Conservation (phyloP, 2,797 vertebrate species). For the Hephaestus fuliginosus region DNA sequence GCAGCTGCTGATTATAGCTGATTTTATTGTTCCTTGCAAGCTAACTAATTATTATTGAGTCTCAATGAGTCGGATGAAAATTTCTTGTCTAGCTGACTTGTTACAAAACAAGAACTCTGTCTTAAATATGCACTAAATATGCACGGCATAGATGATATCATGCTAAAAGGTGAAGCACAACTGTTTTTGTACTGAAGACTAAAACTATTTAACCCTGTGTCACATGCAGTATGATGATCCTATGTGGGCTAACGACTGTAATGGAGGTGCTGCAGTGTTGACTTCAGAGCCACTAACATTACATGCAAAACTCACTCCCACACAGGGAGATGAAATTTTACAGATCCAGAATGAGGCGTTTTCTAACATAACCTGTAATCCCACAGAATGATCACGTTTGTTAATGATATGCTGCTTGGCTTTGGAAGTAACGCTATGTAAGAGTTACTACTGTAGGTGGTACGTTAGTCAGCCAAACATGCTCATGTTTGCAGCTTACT, state of each 20-base stretch:
- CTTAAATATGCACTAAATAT: not conserved
- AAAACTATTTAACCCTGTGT: not conserved
- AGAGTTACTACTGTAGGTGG: not conserved
- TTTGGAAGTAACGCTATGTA: not conserved
- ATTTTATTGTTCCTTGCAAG: not conserved
- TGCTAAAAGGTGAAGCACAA: not conserved
- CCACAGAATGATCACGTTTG: not conserved
- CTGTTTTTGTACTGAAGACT: not conserved
- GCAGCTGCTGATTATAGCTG: rapidly evolving
- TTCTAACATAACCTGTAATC: not conserved
- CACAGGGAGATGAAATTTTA: not conserved
- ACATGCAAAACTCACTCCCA: not conserved
- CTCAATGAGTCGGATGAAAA: not conserved
- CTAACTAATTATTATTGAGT: not conserved
- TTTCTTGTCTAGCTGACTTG: not conserved
- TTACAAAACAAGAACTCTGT: not conserved
- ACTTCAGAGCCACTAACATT: not conserved
- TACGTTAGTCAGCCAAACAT: not conserved
- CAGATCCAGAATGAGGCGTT: not conserved
- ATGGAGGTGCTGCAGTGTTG: not conserved
- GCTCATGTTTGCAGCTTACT: not conserved
- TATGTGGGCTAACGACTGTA: not conserved
- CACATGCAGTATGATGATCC: not conserved
- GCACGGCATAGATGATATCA: not conserved
- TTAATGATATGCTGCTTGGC: not conserved